A percentile compares a stretch with the other conserved stretches of the same genome.
Evolutionary conservation across 2,888 invertebrate species (phyloP).

Genomic region (Lomographa bimaculata): DNA sequence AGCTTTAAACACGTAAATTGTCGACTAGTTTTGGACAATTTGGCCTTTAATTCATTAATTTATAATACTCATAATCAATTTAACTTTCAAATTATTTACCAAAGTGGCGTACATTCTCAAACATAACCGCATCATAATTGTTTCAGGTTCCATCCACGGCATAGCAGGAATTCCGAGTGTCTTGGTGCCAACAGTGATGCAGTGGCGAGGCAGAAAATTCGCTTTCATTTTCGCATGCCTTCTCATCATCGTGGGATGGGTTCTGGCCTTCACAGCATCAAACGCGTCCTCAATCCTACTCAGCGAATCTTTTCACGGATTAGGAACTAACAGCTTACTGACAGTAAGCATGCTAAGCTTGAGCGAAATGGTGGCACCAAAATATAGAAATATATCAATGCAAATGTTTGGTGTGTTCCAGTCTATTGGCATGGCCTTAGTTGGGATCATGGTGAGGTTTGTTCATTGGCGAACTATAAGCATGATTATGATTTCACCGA

Average conservation of each 20-base stretch:
- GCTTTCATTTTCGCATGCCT: constrained; percentile 27
- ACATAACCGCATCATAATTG: too few species aligned
- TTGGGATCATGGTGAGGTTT: constrained; percentile 15
- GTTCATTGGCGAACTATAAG: constrained; percentile 26
- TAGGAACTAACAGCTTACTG: constrained; percentile 25
- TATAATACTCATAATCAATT: too few species aligned
- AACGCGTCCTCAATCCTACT: constrained; percentile 10
- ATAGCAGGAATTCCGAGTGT: constrained; percentile 28
- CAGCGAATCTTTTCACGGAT: constrained; percentile 26
- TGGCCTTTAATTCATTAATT: not conserved
- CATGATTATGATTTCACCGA: constrained; percentile 19
- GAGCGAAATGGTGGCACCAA: constrained; percentile 29
- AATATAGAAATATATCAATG: constrained; percentile 23
- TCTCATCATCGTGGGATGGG: constrained; percentile 25
- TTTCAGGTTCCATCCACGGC: constrained; percentile 32
- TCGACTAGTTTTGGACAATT: not conserved
- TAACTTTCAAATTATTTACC: too few species aligned
- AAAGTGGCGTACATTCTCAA: too few species aligned
- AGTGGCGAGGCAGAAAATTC: constrained; percentile 28
- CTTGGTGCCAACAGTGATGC: constrained; percentile 28
- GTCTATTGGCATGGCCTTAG: constrained; percentile 20
- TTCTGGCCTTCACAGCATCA: constrained; percentile 16
- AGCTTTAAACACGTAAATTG: too few species aligned
- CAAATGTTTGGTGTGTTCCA: constrained; percentile 21
- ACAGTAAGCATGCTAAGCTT: constrained; percentile 19